These are phyloP conservation scores for Agriopis marginaria DNA, from an alignment of 2,888 invertebrate species.

Conservation along the genomic window DNA sequence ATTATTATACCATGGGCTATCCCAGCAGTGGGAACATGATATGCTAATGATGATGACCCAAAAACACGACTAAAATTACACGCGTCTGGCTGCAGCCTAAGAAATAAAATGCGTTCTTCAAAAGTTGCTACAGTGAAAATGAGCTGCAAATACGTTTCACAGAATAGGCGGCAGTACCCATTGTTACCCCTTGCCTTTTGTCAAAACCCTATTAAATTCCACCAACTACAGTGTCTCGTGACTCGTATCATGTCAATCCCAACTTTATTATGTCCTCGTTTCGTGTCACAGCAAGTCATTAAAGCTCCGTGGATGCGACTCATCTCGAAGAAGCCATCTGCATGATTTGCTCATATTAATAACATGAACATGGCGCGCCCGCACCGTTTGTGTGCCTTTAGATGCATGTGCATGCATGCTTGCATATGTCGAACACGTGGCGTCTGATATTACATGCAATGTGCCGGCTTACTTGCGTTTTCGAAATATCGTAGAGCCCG, in stretches of 20 bases:
- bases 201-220: constrained; percentile 37
- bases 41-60: too few species aligned
- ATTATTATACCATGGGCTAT: too few species aligned
- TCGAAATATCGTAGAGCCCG: constrained; percentile 36
- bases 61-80: neutral
- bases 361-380: constrained; percentile 53
- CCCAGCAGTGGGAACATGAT: too few species aligned
- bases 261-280: constrained; percentile 49
- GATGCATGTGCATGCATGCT: constrained; percentile 49
- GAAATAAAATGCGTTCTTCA: constrained; percentile 9
- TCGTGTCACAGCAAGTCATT: constrained; percentile 59
- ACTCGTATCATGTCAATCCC: constrained; percentile 48
- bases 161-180: constrained; percentile 21
- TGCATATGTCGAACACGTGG: constrained; percentile 47
- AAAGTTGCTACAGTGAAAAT: constrained; percentile 18
- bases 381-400: constrained; percentile 50
- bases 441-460: constrained; percentile 43
- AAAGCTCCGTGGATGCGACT: constrained; percentile 54
- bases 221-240: constrained; percentile 33
- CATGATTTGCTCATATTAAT: constrained; percentile 78
- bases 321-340: constrained; percentile 69
- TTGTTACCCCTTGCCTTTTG: constrained; percentile 37
- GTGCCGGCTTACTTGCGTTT: constrained; percentile 41
- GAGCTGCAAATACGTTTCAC: constrained; percentile 20
- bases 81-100: neutral